Percentiles rank a stretch among this genome's conserved stretches.
These are phyloP conservation scores for Sminthurinus signatus DNA, from an alignment of 1,140 invertebrate species.

Conservation along the genomic window DNA sequence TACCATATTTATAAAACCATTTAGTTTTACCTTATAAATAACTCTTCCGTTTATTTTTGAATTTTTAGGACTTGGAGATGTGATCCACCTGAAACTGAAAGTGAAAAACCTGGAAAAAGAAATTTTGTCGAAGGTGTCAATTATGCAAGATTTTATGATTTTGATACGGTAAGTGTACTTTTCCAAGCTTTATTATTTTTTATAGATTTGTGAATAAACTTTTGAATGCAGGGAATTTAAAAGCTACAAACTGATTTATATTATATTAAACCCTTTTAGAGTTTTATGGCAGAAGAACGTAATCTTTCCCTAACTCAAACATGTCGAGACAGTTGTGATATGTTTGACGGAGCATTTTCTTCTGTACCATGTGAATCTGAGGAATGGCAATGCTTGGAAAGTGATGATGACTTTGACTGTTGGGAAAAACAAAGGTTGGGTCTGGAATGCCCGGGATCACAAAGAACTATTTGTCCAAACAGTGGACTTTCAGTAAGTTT, in stretches of 20 bases:
- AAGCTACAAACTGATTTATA: too few relatives aligned
- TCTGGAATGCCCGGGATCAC: slow-evolving; percentile 6
- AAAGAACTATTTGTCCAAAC: slow-evolving; percentile 12
- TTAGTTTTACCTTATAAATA: too few relatives aligned
- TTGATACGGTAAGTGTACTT: slow-evolving; percentile 22
- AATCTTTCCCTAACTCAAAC: slow-evolving; percentile 18
- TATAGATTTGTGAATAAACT: too few relatives aligned
- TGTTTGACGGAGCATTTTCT: slow-evolving; percentile 23
- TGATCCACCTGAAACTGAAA: slow-evolving; percentile 10
- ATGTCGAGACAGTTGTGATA: slow-evolving; percentile 23
- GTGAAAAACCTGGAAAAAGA: background rate
- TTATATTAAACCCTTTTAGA: too few relatives aligned
- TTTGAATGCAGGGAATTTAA: too few relatives aligned
- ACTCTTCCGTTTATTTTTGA: too few relatives aligned
- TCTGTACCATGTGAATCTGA: slow-evolving; percentile 14
- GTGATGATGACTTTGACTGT: slow-evolving; percentile 23
- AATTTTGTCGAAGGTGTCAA: slow-evolving; percentile 2
- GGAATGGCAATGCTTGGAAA: slow-evolving; percentile 19
- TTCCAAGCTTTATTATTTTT: too few relatives aligned
- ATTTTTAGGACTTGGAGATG: too few relatives aligned
- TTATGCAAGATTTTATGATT: slow-evolving; percentile 18
- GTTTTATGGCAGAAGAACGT: slow-evolving; percentile 17
- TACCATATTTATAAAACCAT: too few relatives aligned
- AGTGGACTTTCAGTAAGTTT: slow-evolving; percentile 4
- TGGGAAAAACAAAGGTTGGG: background rate